Percentiles rank a stretch among this genome's conserved stretches.
Evolutionary conservation across 2,888 invertebrate species (phyloP).

Genomic region (Parascotia fuliginaria): DNA sequence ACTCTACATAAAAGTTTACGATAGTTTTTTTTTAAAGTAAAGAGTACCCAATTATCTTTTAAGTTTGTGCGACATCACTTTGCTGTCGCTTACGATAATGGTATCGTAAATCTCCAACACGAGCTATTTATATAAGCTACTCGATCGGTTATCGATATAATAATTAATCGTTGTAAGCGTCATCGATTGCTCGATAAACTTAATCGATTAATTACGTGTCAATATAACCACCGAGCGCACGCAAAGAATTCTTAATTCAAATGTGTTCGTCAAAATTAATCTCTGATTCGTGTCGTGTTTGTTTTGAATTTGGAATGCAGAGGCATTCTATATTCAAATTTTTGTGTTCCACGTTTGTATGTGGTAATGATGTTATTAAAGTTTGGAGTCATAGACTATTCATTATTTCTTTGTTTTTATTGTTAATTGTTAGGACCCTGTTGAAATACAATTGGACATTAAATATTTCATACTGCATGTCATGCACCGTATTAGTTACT

Average conservation of each 20-base stretch:
- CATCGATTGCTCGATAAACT: conserved; percentile 17
- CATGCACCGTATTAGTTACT: no score
- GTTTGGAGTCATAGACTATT: conserved; percentile 23
- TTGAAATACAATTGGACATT: conserved; percentile 4
- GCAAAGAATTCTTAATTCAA: conserved; percentile 46
- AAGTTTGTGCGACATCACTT: conserved; percentile 61
- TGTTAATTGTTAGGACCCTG: conserved; percentile 17
- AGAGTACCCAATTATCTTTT: conserved; percentile 73
- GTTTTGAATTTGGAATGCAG: conserved; percentile 45
- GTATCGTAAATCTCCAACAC: conserved; percentile 64
- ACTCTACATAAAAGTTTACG: conserved; percentile 68
- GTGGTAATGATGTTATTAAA: conserved; percentile 39
- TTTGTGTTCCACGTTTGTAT: conserved; percentile 41
- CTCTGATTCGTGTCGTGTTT: conserved; percentile 45
- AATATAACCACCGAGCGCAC: conserved; percentile 20
- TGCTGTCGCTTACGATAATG: conserved; percentile 64
- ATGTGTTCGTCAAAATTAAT: conserved; percentile 43
- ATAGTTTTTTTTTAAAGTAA: conserved; percentile 64
- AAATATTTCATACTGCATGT: no score
- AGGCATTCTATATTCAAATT: conserved; percentile 45
- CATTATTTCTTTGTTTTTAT: conserved; percentile 24
- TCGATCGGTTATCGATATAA: conserved; percentile 61
- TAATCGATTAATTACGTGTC: conserved; percentile 34
- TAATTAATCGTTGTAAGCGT: conserved; percentile 57
- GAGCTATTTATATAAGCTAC: conserved; percentile 48